Evolutionary conservation across 2,797 vertebrate species (phyloP), one percentile per base, ranked within the genome.

Genomic region (Epinephelus malabaricus): DNA sequence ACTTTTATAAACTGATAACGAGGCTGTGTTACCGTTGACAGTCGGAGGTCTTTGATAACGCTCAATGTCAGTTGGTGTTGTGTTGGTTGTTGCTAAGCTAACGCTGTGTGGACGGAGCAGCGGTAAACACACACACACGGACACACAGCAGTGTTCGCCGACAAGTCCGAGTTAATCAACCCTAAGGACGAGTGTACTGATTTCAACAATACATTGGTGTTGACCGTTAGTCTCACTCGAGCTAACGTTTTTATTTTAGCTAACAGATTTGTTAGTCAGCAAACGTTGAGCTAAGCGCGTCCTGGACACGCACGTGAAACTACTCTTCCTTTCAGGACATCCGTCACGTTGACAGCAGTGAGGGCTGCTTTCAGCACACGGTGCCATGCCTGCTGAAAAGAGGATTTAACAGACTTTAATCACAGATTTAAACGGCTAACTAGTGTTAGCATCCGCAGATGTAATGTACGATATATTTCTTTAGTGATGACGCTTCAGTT

Each of bases 21-120:
- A 13, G 17, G 2, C 19, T 23, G 6, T 34, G 10, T 49, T 23
- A 10, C 45, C 18, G 34, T 7, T 53, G 69, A 17, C 30, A 23
- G 1, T 3, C 19, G 45, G 13, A 5, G 7, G 17, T 73, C 5
- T 54, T n/a, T 18, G 4, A 18, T 34, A 23, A 40, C 4, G 7
- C 1, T 14, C 10, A 15, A 0, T n/a, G 54, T 40, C 61, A 38
- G 21, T 62, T 21, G 45, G n/a, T 69, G 68, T 13, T 58, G 77
- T 71, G 40, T 55, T 55, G 40, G 14, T 15, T 46, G 81, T 86
- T 84, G 89, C 87, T 83, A 87, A 77, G 84, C 84, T 90, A 88
- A 85, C 62, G 38, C 55, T 18, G 7, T 5, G 5, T 49, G 30
- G 40, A 18, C 50, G n/a, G 13, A 3, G 25, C 13, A 6, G 23